Conservation (phyloP, 2,888 invertebrate species). For the Bembecia ichneumoniformis region DNA sequence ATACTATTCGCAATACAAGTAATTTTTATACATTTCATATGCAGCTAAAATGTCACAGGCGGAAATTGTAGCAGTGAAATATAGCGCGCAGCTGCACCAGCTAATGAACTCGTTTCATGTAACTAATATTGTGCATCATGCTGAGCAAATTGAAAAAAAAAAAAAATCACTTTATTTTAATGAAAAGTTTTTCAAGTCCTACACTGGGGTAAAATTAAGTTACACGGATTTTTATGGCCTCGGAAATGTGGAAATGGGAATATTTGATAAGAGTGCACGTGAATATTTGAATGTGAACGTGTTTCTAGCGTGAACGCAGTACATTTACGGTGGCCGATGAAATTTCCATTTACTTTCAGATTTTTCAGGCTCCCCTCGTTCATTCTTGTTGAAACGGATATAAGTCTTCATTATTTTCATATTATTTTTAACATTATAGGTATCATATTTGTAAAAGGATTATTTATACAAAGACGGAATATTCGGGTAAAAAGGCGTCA, state of each 20-base stretch:
- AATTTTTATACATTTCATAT: slow-evolving; percentile 36
- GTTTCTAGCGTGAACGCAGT: background rate
- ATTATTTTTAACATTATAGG: too few relatives aligned
- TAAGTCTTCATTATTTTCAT: too few relatives aligned
- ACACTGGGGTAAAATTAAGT: background rate
- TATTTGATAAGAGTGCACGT: background rate
- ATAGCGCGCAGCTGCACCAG: slow-evolving; percentile 48
- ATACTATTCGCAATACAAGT: background rate
- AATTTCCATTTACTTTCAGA: too few relatives aligned
- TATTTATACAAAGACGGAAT: too few relatives aligned
- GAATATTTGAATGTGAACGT: background rate
- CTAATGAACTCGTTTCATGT: slow-evolving; percentile 61
- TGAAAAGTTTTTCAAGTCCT: background rate
- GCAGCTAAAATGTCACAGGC: slow-evolving; percentile 43
- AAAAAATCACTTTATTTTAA: slow-evolving; percentile 5
- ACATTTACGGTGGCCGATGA: background rate
- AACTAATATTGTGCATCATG: slow-evolving; percentile 51
- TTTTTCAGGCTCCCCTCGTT: too few relatives aligned
- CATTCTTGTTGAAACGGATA: too few relatives aligned
- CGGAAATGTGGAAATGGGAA: background rate
- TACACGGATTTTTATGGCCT: background rate
- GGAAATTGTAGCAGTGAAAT: slow-evolving; percentile 54
- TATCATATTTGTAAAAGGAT: too few relatives aligned
- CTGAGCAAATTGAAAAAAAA: slow-evolving; percentile 34
- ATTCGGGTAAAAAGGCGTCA: too few relatives aligned